phyloP scores from a whole-genome alignment of 2,113 vertebrate genomes.

The Psophia crepitans region DNA sequence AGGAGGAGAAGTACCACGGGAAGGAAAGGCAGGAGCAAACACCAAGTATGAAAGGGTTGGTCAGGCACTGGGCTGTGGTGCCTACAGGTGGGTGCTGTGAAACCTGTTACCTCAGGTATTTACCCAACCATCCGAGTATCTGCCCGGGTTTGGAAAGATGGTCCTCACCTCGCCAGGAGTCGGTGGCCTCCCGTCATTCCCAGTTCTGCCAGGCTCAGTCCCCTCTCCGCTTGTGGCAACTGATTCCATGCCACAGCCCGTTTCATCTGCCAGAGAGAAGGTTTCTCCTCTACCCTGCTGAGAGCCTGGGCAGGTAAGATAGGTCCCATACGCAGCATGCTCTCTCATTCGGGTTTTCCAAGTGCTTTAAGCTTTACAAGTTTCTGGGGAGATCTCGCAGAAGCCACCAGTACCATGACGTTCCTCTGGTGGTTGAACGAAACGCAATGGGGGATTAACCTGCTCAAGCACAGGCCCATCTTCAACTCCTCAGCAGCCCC shows the following conservation, averaged over 20 bases:
- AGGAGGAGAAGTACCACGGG: neutral
- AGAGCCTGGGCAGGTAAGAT: neutral
- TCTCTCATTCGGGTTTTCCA: neutral
- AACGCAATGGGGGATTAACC: neutral
- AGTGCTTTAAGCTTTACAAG: neutral
- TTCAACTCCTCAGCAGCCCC: neutral
- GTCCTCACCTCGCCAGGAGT: neutral
- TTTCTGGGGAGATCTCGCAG: neutral
- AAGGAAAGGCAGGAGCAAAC: neutral
- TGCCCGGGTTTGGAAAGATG: neutral
- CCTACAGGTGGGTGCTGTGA: neutral
- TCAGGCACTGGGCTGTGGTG: neutral
- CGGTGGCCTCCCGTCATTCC: rapidly evolving
- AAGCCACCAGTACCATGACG: neutral
- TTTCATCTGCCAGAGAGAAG: neutral
- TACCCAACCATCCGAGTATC: neutral
- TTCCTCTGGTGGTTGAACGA: neutral
- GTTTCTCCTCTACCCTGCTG: neutral
- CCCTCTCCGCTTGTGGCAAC: rapidly evolving
- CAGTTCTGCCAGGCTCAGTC: neutral
- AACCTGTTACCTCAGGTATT: neutral
- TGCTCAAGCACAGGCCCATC: rapidly evolving
- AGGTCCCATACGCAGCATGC: neutral
- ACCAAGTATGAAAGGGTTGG: neutral
- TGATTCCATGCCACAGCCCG: neutral